Percentiles rank a stretch among this genome's conserved stretches.
phyloP scores from a whole-genome alignment of 1,140 invertebrate species.

The Diprion similis region DNA sequence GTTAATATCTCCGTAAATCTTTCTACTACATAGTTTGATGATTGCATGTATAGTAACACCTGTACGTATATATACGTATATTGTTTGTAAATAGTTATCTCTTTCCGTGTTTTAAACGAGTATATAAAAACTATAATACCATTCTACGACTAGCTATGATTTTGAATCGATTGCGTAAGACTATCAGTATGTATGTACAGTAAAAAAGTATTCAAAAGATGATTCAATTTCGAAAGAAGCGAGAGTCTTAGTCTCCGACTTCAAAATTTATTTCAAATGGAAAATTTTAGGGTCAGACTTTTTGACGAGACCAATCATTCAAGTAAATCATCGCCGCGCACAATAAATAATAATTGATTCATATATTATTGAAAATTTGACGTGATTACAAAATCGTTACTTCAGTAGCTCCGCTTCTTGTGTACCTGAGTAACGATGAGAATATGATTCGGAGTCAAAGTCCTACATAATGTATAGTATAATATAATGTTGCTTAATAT shows the following conservation, averaged over 20 bases:
- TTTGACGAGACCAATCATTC: neutral
- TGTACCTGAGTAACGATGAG: neutral
- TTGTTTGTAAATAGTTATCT: neutral
- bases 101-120: neutral
- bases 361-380: neutral
- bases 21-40: too few relatives aligned
- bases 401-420: constrained; percentile 5
- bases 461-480: neutral
- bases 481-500: constrained; percentile 6
- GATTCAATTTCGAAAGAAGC: neutral
- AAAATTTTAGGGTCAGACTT: neutral
- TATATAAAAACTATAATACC: too few relatives aligned
- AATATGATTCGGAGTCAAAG: neutral
- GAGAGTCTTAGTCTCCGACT: neutral
- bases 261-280: neutral
- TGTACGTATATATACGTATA: neutral
- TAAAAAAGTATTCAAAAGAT: neutral
- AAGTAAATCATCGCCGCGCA: neutral
- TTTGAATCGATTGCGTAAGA: neutral
- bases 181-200: neutral
- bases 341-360: neutral
- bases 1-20: too few relatives aligned
- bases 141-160: too few relatives aligned
- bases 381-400: neutral
- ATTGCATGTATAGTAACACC: neutral